These are phyloP conservation scores for Habrosyne pyritoides DNA, from an alignment of 2,888 invertebrate genomes.

Conservation along the genomic window DNA sequence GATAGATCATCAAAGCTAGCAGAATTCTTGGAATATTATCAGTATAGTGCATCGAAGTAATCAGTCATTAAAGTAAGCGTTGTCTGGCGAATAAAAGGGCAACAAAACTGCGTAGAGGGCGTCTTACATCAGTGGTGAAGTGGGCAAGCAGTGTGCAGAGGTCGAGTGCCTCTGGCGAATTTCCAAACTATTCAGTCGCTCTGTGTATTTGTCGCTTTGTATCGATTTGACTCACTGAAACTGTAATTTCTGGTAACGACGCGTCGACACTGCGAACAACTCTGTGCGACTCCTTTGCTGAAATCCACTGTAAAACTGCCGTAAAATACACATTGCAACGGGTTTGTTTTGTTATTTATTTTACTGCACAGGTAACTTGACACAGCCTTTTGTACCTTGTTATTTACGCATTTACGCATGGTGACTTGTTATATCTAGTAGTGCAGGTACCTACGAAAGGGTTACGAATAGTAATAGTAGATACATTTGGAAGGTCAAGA, in stretches of 20 bases:
- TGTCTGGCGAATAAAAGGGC: background rate
- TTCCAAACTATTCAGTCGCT: conserved; percentile 62
- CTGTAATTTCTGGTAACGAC: conserved; percentile 53
- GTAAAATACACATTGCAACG: background rate
- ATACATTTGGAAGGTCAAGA: conserved; percentile 4
- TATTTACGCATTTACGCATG: background rate
- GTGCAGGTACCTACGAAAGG: background rate
- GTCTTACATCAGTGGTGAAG: conserved; percentile 42
- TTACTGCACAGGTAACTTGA: background rate
- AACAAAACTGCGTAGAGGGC: conserved; percentile 12
- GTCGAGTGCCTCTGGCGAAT: conserved; percentile 64
- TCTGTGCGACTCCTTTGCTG: conserved; percentile 8
- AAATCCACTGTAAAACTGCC: background rate
- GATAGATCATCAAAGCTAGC: too few relatives aligned
- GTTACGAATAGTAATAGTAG: background rate
- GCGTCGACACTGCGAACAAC: conserved; percentile 13
- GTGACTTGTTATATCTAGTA: background rate
- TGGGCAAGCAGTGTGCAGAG: conserved; percentile 49
- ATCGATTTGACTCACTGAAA: conserved; percentile 74
- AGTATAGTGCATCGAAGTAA: too few relatives aligned
- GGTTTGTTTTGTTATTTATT: background rate
- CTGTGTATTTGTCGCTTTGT: conserved; percentile 60
- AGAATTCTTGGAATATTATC: too few relatives aligned
- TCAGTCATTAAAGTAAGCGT: background rate
- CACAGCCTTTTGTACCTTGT: background rate